Conservation (phyloP, 2,113 vertebrate genomes). For the Craseonycteris thonglongyai region DNA sequence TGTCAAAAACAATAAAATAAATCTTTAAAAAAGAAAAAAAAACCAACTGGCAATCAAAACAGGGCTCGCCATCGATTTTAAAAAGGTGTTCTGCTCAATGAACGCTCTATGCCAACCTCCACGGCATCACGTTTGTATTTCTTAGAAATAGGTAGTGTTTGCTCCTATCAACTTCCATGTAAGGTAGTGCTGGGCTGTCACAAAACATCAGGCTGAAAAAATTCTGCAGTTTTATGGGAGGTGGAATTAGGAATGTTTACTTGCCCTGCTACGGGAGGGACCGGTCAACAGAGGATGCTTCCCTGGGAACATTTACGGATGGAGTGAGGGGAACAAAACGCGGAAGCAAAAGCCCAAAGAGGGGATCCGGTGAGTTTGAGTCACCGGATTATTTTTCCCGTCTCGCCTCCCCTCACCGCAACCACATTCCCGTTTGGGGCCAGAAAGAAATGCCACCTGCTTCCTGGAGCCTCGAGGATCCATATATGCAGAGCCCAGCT, state of each 20-base stretch:
- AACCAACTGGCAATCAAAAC: no score
- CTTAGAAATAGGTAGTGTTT: background rate
- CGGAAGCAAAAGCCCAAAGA: background rate
- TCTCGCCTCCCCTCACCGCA: accelerated
- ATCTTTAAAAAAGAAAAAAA: no score
- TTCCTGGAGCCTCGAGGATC: background rate
- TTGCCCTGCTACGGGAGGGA: no score
- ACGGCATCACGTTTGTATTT: background rate
- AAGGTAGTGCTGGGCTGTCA: background rate
- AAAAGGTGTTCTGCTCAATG: no score
- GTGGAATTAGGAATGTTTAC: background rate
- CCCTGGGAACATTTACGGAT: background rate
- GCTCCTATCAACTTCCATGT: background rate
- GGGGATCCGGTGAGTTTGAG: background rate
- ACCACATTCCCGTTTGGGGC: background rate
- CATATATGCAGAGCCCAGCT: background rate
- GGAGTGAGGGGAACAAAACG: background rate
- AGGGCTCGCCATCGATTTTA: no score
- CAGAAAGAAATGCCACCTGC: background rate
- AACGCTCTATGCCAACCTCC: no score
- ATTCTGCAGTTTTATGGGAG: background rate
- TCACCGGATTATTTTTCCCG: background rate
- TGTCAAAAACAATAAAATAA: no score
- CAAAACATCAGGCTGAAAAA: background rate
- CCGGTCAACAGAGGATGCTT: background rate